A percentile compares a stretch with the other conserved stretches of the same genome.
phyloP scores from a whole-genome alignment of 2,113 vertebrate species.

The Hoplias malabaricus region DNA sequence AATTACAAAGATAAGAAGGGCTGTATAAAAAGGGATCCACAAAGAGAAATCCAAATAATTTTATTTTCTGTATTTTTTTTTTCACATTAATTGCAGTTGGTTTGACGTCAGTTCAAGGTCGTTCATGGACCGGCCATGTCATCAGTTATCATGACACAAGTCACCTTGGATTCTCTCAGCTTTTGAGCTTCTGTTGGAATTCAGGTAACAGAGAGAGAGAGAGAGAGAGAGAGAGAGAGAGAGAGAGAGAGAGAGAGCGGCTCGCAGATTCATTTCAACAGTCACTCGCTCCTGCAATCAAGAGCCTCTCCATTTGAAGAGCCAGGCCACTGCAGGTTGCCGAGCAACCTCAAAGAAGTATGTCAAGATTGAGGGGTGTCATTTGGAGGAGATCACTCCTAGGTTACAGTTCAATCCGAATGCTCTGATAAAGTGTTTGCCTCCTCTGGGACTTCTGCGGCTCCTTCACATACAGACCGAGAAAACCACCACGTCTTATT shows the following conservation, averaged over 20 bases:
- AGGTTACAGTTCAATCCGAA: constrained; percentile 43
- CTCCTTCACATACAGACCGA: not conserved
- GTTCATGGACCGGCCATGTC: constrained; percentile 3
- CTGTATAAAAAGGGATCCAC: not conserved
- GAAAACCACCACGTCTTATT: not conserved
- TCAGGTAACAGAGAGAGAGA: constrained; percentile 8
- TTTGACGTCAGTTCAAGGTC: not conserved
- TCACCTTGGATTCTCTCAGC: constrained; percentile 30
- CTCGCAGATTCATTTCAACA: constrained; percentile 48
- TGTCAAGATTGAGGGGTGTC: constrained; percentile 51
- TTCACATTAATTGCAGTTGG: not conserved
- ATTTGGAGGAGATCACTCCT: constrained; percentile 43
- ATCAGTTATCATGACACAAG: constrained; percentile 28
- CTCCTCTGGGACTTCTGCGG: constrained; percentile 1
- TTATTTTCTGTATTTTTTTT: not conserved
- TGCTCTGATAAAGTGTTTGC: constrained; percentile 34
- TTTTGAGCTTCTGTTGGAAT: not conserved
- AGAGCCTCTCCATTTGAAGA: constrained; percentile 64
- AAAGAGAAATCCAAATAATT: not conserved
- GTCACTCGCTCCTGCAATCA: constrained; percentile 66
- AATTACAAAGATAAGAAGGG: constrained; percentile 33
- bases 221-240: not conserved
- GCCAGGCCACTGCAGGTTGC: constrained; percentile 57
- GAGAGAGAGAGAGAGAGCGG: not conserved
- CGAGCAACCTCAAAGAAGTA: constrained; percentile 56